These are phyloP conservation scores for Aleiodes alternator DNA, from an alignment of 2,888 invertebrate species.

Conservation along the genomic window DNA sequence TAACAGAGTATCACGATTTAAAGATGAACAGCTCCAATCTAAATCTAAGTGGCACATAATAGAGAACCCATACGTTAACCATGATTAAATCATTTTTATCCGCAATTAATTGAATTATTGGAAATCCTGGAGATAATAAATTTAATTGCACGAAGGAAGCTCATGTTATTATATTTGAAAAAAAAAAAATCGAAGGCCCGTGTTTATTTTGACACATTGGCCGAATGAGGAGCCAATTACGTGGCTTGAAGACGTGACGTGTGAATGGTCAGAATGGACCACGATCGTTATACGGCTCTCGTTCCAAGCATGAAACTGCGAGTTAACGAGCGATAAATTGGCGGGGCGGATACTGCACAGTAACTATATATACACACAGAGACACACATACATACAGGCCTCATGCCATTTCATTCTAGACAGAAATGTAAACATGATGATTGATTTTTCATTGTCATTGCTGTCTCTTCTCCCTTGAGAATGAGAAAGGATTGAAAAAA, in stretches of 20 bases:
- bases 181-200: conserved; percentile 18
- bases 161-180: not conserved
- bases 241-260: conserved; percentile 55
- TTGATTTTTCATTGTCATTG: conserved; percentile 37
- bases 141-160: too few species aligned
- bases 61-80: too few species aligned
- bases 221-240: conserved; percentile 66
- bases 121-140: too few species aligned
- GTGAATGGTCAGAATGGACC: conserved; percentile 53
- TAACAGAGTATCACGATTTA: too few species aligned
- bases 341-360: conserved; percentile 39
- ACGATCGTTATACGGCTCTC: conserved; percentile 59
- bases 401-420: conserved; percentile 11
- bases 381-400: not conserved
- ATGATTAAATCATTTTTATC: too few species aligned
- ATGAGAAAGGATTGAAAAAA: not conserved
- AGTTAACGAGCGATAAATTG: conserved; percentile 64
- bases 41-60: too few species aligned
- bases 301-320: conserved; percentile 49
- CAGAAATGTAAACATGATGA: conserved; percentile 15
- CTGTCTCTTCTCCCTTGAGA: not conserved
- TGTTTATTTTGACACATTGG: conserved; percentile 58
- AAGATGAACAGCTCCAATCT: too few species aligned
- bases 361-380: not conserved
- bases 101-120: too few species aligned